Evolutionary conservation across 2,113 vertebrate species (phyloP), one percentile per base, ranked within the genome.

Genomic region (Ceyx melanurus): DNA sequence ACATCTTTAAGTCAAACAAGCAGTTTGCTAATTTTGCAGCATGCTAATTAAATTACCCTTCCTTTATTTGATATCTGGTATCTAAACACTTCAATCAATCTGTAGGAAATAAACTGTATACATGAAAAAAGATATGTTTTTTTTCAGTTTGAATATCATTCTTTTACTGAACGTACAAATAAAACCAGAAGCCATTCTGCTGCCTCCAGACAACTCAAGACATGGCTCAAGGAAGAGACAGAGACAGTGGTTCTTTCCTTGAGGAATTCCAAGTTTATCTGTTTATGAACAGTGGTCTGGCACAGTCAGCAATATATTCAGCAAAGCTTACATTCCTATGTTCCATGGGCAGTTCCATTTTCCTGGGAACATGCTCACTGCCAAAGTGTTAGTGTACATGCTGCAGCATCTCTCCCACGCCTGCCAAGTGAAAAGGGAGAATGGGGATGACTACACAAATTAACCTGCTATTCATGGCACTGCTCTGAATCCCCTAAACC

Each of bases 291-390:
- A 74, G 25, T 8, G 0, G 0, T 64, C 73, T 82, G 83, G 86
- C 83, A 89, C 57, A 72, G 56, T 8, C 80, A 75, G 83, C 43
- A 71, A 40, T 8, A 40, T 15, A 46, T 58, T 61, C 10, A 45
- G 35, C 4, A 64, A 65, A 75, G 70, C 21, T 84, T 23, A 74
- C 65, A 60, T 22, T 74, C 80, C 78, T 75, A 31, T 1, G 15
- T 13, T 50, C 66, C 88, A 91, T 18, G 70, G 53, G 73, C 77
- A 93, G 62, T 33, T 68, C 81, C 35, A 42, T 60, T 72, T 75
- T 89, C 65, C 92, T 86, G 81, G 86, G 89, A 92, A 89, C 46
- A 64, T 9, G 17, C 43, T 94, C 89, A 19, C 66, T 82, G 91
- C 73, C 93, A 81, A 75, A 83, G 72, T 40, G 48, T 40, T 89